Percentiles rank a stretch among this genome's conserved stretches.
Evolutionary conservation across 1,140 invertebrate species (phyloP).

Genomic region (Trichomalopsis sarcophagae): DNA sequence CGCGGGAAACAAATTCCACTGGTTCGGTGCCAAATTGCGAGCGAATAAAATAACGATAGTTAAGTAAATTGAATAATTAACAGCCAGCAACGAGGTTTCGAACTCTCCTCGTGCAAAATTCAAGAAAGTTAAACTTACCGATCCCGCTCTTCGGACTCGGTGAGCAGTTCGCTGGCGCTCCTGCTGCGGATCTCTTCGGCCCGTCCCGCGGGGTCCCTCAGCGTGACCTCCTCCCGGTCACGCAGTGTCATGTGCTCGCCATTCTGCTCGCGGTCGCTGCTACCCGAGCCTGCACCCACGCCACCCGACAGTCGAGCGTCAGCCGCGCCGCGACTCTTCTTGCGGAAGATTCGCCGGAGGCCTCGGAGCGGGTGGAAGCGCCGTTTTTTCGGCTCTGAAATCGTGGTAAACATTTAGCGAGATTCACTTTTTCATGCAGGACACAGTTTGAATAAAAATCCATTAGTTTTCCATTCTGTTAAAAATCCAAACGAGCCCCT

Average conservation of each 20-base stretch:
- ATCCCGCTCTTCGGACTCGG: constrained; percentile 64
- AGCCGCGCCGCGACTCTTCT: constrained; percentile 75
- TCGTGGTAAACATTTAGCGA: too few relatives aligned
- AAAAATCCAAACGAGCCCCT: too few relatives aligned
- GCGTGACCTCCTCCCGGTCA: constrained; percentile 69
- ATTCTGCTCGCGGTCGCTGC: constrained; percentile 51
- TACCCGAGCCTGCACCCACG: constrained; percentile 50
- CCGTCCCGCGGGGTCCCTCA: constrained; percentile 69
- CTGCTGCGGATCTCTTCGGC: constrained; percentile 78
- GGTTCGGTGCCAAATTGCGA: too few relatives aligned
- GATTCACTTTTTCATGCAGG: too few relatives aligned
- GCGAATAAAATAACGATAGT: too few relatives aligned
- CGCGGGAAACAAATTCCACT: too few relatives aligned
- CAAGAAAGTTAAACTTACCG: constrained; percentile 18
- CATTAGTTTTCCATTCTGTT: too few relatives aligned
- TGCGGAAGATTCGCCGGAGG: constrained; percentile 81
- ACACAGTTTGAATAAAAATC: too few relatives aligned
- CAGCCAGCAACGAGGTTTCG: too few relatives aligned
- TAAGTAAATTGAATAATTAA: too few relatives aligned
- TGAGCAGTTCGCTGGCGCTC: constrained; percentile 82
- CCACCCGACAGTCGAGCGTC: constrained; percentile 57
- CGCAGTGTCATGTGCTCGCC: constrained; percentile 63
- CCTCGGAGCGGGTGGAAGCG: constrained; percentile 80
- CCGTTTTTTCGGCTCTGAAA: constrained; percentile 79
- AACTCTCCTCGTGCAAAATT: too few relatives aligned